Base-by-base conservation (phyloP, 2,888 invertebrate genomes). In the Rugalucina vietnamica region DNA sequence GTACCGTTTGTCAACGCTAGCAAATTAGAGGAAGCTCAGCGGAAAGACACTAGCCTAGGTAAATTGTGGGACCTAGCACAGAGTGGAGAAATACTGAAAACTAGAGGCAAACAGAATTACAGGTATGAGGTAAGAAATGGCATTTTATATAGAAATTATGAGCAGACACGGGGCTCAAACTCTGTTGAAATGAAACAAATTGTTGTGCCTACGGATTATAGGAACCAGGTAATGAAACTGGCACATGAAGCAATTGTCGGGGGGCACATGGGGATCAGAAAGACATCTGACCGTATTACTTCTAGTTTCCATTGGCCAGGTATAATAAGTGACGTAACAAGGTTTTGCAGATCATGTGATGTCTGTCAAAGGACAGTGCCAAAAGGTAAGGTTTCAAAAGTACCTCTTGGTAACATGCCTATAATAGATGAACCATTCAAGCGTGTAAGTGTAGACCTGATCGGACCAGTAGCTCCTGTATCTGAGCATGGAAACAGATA, bases 401-500 rank as follows among this genome's bases (percentile, higher is more conserved):
- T 69, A n/a, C 77, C 76, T 14, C 37, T 76, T 18, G 60, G 57
- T 14, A 12, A 37, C 24, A 85, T 86, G 77, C 86, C 88, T 27
- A 27, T 86, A 0, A 81, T 83, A 12, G 86, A 81, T n/a, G 37
- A 36, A 12, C 88, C 86, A 4, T 88, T 88, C 73, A 24, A 75
- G n/a, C 27, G 82, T 12, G 79, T 87, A 12, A 85, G 81, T 0
- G 70, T 86, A 12, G 88, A 88, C 57, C n/a, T 88, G 0, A 69
- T 87, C 14, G 87, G 87, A 3, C 88, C 87, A 0, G 72, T 89
- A 1, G 24, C 24, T 14, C 80, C 86, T 34, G 54, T 72, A 0
- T 81, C 86, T 4, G 82, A 80, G 27, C 39, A 54, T 14, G 84
- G 83, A 14, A 81, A 90, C 57, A 71, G 86, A 5, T 90, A 84